phyloP scores from a whole-genome alignment of 1,140 invertebrate species.

The Manduca sexta region DNA sequence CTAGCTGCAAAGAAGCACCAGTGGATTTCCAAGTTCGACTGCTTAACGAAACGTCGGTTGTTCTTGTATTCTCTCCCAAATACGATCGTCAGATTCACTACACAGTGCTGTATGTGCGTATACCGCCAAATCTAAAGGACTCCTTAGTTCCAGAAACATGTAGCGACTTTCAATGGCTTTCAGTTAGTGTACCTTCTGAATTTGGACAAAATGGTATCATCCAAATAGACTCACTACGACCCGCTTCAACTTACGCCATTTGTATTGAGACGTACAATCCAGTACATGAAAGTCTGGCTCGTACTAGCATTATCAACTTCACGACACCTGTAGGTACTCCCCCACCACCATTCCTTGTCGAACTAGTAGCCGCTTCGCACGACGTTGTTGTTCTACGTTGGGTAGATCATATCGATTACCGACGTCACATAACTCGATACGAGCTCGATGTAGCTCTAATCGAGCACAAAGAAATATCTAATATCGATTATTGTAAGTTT shows the following conservation, averaged over 20 bases:
- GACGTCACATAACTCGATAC: constrained; percentile 37
- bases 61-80: constrained; percentile 31
- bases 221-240: constrained; percentile 29
- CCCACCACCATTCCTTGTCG: constrained; percentile 52
- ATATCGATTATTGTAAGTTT: constrained; percentile 37
- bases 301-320: constrained; percentile 48
- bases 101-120: constrained; percentile 43
- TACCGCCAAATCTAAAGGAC: constrained; percentile 26
- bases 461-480: constrained; percentile 23
- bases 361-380: constrained; percentile 42
- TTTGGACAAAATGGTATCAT: constrained; percentile 17
- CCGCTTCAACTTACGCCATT: constrained; percentile 47
- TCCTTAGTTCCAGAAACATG: constrained; percentile 48
- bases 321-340: constrained; percentile 50
- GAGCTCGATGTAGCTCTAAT: constrained; percentile 51
- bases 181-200: constrained; percentile 28
- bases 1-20: constrained; percentile 36
- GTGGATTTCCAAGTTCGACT: constrained; percentile 32
- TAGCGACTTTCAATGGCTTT: constrained; percentile 52
- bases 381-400: constrained; percentile 43
- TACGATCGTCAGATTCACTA: constrained; percentile 28
- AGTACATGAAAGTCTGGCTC: constrained; percentile 24
- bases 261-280: constrained; percentile 53
- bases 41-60: constrained; percentile 40
- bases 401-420: constrained; percentile 54